Conservation (phyloP, 2,888 invertebrate species). For the Cantharis lateralis region DNA sequence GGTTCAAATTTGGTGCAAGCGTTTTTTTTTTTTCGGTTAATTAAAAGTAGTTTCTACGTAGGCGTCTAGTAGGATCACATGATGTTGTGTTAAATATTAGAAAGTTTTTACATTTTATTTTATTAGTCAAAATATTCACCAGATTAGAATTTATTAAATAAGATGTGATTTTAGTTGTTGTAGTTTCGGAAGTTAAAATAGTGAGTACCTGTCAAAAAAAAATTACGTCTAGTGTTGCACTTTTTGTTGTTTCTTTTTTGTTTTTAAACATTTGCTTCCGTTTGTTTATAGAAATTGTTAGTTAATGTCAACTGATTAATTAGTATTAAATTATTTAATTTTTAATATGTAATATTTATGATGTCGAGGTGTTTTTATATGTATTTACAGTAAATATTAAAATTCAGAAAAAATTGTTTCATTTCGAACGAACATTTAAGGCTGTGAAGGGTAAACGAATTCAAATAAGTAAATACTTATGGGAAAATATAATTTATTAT, state of each 20-base stretch:
- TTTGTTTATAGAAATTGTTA: neutral
- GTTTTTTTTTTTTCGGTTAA: neutral
- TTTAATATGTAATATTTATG: neutral
- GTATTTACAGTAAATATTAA: slow-evolving; percentile 6
- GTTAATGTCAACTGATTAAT: neutral
- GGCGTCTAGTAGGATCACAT: neutral
- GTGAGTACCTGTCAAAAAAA: neutral
- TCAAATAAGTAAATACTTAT: no score
- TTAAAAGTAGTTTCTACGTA: neutral
- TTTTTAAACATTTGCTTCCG: neutral
- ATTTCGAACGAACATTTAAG: neutral
- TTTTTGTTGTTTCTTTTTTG: neutral
- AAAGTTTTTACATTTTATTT: neutral
- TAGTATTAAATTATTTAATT: neutral
- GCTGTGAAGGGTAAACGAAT: no score
- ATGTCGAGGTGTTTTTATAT: slow-evolving; percentile 15
- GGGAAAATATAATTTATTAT: no score
- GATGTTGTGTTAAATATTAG: neutral
- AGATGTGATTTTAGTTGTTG: neutral
- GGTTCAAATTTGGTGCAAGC: neutral
- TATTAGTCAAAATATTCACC: neutral
- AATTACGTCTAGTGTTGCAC: neutral
- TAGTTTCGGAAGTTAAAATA: neutral
- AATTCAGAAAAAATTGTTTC: neutral
- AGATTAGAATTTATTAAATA: neutral